These are phyloP conservation scores for Saccostrea echinata DNA, from an alignment of 1,140 invertebrate species.

Conservation along the genomic window DNA sequence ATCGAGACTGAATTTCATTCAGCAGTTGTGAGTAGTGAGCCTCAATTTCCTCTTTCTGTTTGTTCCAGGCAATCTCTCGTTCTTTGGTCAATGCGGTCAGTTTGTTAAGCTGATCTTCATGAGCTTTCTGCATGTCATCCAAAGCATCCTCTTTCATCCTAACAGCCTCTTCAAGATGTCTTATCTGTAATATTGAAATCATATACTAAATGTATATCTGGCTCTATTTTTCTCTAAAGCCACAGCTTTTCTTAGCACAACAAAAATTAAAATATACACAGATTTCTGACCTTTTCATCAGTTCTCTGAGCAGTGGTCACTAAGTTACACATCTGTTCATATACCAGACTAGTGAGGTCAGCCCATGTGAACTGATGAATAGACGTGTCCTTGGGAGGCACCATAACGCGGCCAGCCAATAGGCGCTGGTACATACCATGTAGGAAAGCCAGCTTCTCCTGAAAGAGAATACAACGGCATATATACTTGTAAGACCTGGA, in stretches of 20 bases:
- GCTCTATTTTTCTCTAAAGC: neutral
- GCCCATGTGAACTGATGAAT: conserved; percentile 69
- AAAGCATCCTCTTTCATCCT: conserved; percentile 66
- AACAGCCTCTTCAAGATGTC: conserved; percentile 64
- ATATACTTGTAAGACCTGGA: neutral
- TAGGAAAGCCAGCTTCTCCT: conserved; percentile 75
- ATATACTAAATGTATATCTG: neutral
- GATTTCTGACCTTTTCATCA: conserved; percentile 73
- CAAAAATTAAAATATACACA: neutral
- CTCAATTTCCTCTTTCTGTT: conserved; percentile 77
- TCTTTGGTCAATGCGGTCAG: conserved; percentile 71
- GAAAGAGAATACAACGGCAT: conserved; percentile 19
- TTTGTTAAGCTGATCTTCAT: conserved; percentile 74
- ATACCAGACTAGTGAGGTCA: conserved; percentile 73
- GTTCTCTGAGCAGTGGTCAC: conserved; percentile 68
- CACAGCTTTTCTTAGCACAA: neutral
- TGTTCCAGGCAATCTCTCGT: conserved; percentile 72
- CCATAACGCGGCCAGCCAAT: conserved; percentile 65
- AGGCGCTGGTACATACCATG: conserved; percentile 76
- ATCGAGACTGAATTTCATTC: conserved; percentile 71
- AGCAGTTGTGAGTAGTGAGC: conserved; percentile 75
- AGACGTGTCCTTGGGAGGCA: conserved; percentile 61
- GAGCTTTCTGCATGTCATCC: conserved; percentile 68
- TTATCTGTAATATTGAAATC: conserved; percentile 61
- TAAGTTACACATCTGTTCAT: conserved; percentile 72